Evolutionary conservation across 1,140 invertebrate genomes (phyloP), one percentile per base, ranked within the genome.

Genomic region (Protaetia brevitarsis): DNA sequence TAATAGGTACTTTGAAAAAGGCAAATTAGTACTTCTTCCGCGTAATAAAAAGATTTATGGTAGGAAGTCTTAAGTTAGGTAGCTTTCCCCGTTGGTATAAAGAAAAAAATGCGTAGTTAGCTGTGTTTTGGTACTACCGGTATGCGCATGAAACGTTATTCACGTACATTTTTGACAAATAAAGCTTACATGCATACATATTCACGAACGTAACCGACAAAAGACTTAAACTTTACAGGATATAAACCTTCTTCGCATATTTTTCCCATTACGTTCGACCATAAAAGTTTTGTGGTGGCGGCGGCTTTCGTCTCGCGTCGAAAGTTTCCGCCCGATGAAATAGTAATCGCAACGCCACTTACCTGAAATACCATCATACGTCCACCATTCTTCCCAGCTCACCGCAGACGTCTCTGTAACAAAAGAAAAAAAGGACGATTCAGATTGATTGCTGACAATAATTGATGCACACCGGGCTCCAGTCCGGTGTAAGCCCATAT

Each of bases 311-410:
- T 23, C n/a, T n/a, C n/a, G n/a, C 13, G 41, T 23, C 19, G 13
- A 51, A 51, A 51, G 41, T 51, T 51, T 51, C 41, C 13, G 5
- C 13, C 8, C 11, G 19, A 16, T 51, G 19, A 51, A 51, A 51
- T 51, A 51, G 57, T 59, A 59, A 59, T 59, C 26, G 27, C 11
- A 28, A 7, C 8, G 45, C 45, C 27, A 59, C 85, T 89, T 83
- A 94, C 92, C 92, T 81, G 93, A 95, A 79, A 95, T 94, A 51
- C 92, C 92, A 80, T 94, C 92, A 81, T 95, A 94, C 65, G 92
- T 94, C 92, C 92, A 95, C 93, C 93, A 95, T 84, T 93, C 91
- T 77, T 95, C 93, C 93, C 93, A 95, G 78, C 90, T 93, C 69
- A 93, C 89, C 71, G 86, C 85, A 60, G 83, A 79, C 67, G 87